Conservation (phyloP, 2,113 vertebrate species). For the Calypte anna region DNA sequence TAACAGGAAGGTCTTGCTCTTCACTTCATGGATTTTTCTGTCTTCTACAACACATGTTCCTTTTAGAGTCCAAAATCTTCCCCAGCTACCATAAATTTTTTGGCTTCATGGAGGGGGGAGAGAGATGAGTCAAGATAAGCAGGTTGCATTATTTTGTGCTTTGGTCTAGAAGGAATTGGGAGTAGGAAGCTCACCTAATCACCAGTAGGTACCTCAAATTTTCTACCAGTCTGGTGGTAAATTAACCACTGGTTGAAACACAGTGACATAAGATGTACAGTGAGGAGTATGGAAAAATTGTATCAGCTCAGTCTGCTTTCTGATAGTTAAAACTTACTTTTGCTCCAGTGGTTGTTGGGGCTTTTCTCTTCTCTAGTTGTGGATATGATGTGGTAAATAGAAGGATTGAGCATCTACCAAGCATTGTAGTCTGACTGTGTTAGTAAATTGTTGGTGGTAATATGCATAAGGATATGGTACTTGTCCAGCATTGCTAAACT, state of each 20-base stretch:
- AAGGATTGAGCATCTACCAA: background rate
- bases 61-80: background rate
- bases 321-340: background rate
- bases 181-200: background rate
- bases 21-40: background rate
- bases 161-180: background rate
- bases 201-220: background rate
- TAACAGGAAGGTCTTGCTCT: background rate
- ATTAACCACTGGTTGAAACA: background rate
- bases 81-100: background rate
- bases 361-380: background rate
- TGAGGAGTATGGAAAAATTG: fast-evolving
- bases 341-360: background rate
- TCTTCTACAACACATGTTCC: background rate
- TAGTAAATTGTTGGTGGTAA: background rate
- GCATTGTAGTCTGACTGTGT: background rate
- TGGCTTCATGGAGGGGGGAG: background rate
- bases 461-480: background rate
- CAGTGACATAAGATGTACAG: background rate
- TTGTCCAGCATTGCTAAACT: background rate
- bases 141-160: background rate
- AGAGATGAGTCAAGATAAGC: background rate
- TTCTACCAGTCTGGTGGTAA: background rate
- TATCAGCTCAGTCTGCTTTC: background rate
- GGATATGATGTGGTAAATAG: background rate